Percentiles rank a stretch among this genome's conserved stretches.
phyloP scores from a whole-genome alignment of 2,888 invertebrate genomes.

The Acanthococcus lagerstroemiae region DNA sequence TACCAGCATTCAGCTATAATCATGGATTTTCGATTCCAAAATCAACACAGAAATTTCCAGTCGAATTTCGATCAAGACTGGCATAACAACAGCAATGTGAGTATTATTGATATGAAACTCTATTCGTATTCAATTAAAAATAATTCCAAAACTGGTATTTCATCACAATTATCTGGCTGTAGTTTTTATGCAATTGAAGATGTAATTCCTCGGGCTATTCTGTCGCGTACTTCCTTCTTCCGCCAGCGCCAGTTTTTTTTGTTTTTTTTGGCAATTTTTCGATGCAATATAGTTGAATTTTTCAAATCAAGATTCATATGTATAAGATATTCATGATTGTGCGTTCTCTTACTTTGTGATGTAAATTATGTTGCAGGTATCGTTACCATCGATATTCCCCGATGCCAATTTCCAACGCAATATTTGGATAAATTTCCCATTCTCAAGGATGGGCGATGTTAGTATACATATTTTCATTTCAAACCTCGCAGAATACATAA shows the following conservation, averaged over 20 bases:
- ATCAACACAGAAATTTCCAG: neutral
- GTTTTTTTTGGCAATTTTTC: neutral
- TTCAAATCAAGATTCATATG: neutral
- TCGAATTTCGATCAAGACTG: neutral
- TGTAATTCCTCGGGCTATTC: neutral
- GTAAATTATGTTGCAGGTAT: neutral
- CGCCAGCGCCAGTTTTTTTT: neutral
- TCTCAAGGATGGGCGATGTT: neutral
- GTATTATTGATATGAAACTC: too few species aligned
- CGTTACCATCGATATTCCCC: neutral
- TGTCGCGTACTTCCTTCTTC: neutral
- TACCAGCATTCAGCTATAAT: too few species aligned
- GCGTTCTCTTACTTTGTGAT: neutral
- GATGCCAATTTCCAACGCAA: neutral
- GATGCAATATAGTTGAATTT: neutral
- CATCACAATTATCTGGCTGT: neutral
- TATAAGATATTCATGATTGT: neutral
- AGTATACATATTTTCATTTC: neutral
- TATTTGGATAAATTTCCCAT: neutral
- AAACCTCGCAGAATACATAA: neutral
- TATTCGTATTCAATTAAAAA: neutral
- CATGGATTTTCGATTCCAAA: neutral
- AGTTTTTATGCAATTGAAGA: neutral
- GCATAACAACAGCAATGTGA: neutral
- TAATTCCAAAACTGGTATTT: neutral